Percentiles rank a stretch among this genome's conserved stretches.
phyloP scores from a whole-genome alignment of 2,888 invertebrate species.

The Ischnus inquisitorius region DNA sequence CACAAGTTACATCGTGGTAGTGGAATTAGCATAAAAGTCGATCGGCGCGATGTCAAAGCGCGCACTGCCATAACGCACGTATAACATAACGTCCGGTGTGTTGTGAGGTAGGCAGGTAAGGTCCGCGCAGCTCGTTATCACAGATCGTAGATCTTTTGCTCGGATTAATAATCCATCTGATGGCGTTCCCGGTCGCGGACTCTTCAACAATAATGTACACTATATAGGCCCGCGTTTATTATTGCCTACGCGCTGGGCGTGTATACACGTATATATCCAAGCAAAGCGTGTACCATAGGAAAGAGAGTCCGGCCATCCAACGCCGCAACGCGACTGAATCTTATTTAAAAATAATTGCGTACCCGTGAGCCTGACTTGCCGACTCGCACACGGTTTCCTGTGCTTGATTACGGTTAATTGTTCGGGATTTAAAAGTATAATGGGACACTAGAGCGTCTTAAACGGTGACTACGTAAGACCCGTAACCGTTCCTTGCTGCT shows the following conservation, averaged over 20 bases:
- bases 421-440: conserved; percentile 85
- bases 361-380: conserved; percentile 68
- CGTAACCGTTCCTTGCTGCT: conserved; percentile 76
- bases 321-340: conserved; percentile 75
- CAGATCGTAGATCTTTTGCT: conserved; percentile 71
- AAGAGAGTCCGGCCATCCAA: conserved; percentile 76
- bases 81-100: conserved; percentile 79
- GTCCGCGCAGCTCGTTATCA: conserved; percentile 61
- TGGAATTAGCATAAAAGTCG: conserved; percentile 71
- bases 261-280: conserved; percentile 27
- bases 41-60: conserved; percentile 78
- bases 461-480: conserved; percentile 81
- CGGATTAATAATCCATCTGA: conserved; percentile 80
- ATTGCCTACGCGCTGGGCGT: conserved; percentile 42
- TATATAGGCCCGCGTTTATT: conserved; percentile 7
- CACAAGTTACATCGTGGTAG: conserved; percentile 54
- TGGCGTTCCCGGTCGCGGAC: conserved; percentile 61
- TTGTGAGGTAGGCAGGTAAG: conserved; percentile 8
- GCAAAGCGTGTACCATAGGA: conserved; percentile 44
- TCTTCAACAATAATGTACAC: conserved; percentile 56
- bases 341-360: conserved; percentile 85
- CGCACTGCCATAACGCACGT: conserved; percentile 70
- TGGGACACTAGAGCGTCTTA: conserved; percentile 79
- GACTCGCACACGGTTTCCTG: conserved; percentile 80
- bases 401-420: conserved; percentile 85